Conservation (phyloP, 2,113 vertebrate species). For the Aegotheles bennettii region DNA sequence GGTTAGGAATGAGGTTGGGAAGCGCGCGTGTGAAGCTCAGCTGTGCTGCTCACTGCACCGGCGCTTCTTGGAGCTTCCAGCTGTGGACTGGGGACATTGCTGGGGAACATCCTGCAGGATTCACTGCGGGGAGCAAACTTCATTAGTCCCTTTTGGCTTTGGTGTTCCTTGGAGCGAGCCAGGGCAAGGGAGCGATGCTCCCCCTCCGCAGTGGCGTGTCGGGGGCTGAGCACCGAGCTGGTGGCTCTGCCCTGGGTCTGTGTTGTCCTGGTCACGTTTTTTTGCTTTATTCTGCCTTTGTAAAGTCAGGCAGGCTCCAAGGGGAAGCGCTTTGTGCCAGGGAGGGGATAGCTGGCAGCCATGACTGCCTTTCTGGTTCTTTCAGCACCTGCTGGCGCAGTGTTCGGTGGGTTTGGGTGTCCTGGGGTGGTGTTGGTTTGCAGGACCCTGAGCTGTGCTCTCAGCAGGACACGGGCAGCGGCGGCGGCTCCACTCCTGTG, state of each 20-base stretch:
- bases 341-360: background rate
- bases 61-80: accelerated
- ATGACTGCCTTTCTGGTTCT: accelerated
- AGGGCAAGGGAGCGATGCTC: background rate
- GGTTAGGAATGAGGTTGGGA: background rate
- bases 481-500: background rate
- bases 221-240: too few relatives aligned
- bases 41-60: accelerated
- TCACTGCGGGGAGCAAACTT: accelerated
- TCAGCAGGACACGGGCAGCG: background rate
- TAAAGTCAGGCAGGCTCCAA: background rate
- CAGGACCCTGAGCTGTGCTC: background rate
- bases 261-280: background rate
- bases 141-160: background rate
- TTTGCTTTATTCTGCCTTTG: background rate
- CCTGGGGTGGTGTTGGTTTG: background rate
- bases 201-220: too few relatives aligned
- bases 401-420: accelerated
- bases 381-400: accelerated
- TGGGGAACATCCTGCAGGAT: accelerated
- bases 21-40: background rate
- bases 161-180: background rate
- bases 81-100: background rate
- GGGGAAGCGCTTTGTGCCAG: background rate
- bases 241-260: accelerated